phyloP scores from a whole-genome alignment of 2,888 invertebrate genomes.

The Leptopilina drosophilae region DNA sequence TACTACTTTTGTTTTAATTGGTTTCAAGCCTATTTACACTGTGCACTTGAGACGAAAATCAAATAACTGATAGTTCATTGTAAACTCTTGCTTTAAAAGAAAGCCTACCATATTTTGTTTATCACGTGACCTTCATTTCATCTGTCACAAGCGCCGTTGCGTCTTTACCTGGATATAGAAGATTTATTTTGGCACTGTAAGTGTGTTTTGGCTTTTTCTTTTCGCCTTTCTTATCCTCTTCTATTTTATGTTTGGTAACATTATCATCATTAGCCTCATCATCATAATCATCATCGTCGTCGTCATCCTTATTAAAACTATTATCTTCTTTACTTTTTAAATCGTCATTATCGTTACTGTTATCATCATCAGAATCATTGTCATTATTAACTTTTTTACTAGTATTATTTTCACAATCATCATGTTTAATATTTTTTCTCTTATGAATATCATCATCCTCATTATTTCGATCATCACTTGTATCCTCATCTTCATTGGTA shows the following conservation, averaged over 20 bases:
- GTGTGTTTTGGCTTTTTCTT: slow-evolving; percentile 46
- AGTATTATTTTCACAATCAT: slow-evolving; percentile 73
- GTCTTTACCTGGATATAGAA: slow-evolving; percentile 72
- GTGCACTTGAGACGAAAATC: slow-evolving; percentile 37
- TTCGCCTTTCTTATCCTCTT: slow-evolving; percentile 76
- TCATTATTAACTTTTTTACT: slow-evolving; percentile 71
- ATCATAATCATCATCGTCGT: slow-evolving; percentile 68
- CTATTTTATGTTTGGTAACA: slow-evolving; percentile 79
- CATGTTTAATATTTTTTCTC: slow-evolving; percentile 80
- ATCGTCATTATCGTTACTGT: slow-evolving; percentile 76
- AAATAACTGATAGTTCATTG: slow-evolving; percentile 15
- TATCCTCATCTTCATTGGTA: slow-evolving; percentile 50
- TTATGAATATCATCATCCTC: slow-evolving; percentile 77
- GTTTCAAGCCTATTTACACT: slow-evolving; percentile 36
- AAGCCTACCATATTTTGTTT: slow-evolving; percentile 66
- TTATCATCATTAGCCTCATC: slow-evolving; percentile 65
- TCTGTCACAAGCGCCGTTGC: slow-evolving; percentile 69
- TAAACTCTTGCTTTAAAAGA: slow-evolving; percentile 62
- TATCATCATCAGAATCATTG: slow-evolving; percentile 60
- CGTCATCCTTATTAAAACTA: slow-evolving; percentile 77
- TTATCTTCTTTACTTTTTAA: slow-evolving; percentile 78
- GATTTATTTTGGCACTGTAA: slow-evolving; percentile 64
- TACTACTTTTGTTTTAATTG: not conserved
- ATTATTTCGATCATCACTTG: slow-evolving; percentile 60
- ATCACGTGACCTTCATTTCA: slow-evolving; percentile 69